Base-by-base conservation (phyloP, 2,888 invertebrate genomes). In the Dicyrtoma fusca region DNA sequence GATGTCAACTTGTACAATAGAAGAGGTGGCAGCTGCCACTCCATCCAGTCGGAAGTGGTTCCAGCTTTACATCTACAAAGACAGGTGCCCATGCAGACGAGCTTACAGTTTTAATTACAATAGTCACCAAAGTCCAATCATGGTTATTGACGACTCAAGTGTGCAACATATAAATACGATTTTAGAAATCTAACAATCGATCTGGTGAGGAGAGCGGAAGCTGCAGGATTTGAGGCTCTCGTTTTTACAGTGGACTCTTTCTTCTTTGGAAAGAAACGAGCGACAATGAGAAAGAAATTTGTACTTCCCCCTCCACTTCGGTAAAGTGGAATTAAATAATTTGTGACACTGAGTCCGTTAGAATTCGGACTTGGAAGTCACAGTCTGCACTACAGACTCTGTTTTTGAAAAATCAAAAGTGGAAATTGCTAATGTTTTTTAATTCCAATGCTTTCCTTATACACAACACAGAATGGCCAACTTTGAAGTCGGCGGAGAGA, bases 201-300 rank as follows among this genome's bases (percentile, higher is more conserved):
- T 78, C 85, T 97, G 75, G 88, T 97, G 0, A 82, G 68, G 11
- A 70, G 81, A 57, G 96, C 92, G 0, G 95, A 95, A 84, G 87
- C 85, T 55, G 89, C 90, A 11, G 94, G 92, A n/a, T 97, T 89
- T 82, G 91, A 91, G 84, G 95, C 94, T 0, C 84, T 96, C 0
- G 94, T 92, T 0, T 83, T 96, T 2, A 97, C 95, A 0, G 90
- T 96, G 0, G 97, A 97, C 83, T 91, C 94, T 0, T 94, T 95
- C 0, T 83, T 91, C 59, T 93, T 95, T 83, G 97, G 97, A 0
- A 86, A 91, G 68, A 86, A 96, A 59, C 86, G 91, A 70, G 90
- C 90, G 0, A 95, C 97, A 84, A 86, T 91, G 13, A 88, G 90
- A 77, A 96, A 96, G 83, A 90, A 90, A 82, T 97, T 97, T 83